Evolutionary conservation across 2,888 invertebrate species (phyloP).

Genomic region (Fragum fragum): DNA sequence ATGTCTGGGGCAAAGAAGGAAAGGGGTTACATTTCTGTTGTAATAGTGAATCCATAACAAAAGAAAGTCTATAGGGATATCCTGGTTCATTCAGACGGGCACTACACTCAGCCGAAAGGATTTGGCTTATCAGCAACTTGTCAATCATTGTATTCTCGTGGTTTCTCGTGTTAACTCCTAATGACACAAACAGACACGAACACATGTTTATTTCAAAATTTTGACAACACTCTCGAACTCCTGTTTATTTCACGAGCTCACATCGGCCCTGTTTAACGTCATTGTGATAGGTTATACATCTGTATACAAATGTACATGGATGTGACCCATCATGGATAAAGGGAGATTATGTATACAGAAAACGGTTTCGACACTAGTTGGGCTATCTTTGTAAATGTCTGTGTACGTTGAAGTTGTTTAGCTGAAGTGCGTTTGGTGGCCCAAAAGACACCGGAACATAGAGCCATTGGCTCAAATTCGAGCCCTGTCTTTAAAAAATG

Average conservation of each 20-base stretch:
- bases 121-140: constrained; percentile 48
- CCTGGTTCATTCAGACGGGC: background rate
- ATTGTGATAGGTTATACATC: background rate
- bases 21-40: background rate
- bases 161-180: constrained; percentile 53
- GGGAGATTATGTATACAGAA: background rate
- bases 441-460: no score
- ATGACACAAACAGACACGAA: constrained; percentile 63
- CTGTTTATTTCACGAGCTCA: constrained; percentile 19
- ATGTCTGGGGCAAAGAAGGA: no score
- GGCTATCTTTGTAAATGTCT: no score
- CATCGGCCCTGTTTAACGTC: background rate
- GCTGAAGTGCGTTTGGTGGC: no score
- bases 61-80: constrained; percentile 3
- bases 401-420: no score
- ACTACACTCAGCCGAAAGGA: constrained; percentile 16
- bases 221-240: constrained; percentile 14
- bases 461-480: no score
- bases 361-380: background rate
- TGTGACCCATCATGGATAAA: background rate
- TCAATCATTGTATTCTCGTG: constrained; percentile 56
- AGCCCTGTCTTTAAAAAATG: no score
- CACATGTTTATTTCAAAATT: constrained; percentile 54
- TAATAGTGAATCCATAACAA: background rate
- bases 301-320: background rate